Evolutionary conservation across 2,113 vertebrate species (phyloP).

Genomic region (Azemiops feae): DNA sequence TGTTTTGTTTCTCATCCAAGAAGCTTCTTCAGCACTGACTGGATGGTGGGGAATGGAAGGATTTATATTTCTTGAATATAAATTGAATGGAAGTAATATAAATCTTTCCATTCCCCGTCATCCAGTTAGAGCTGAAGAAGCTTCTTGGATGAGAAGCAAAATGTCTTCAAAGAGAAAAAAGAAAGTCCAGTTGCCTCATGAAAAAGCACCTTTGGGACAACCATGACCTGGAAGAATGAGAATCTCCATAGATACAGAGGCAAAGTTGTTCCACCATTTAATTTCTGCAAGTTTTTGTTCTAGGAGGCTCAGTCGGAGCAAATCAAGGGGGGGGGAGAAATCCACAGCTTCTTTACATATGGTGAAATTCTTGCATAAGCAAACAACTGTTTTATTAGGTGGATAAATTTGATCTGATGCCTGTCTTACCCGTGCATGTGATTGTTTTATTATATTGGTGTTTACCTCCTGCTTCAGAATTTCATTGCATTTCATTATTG

Average conservation of each 20-base stretch:
- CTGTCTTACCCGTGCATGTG: neutral
- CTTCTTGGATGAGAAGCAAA: too few relatives aligned
- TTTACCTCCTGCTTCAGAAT: neutral
- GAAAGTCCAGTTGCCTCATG: too few relatives aligned
- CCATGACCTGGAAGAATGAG: too few relatives aligned
- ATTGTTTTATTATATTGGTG: neutral
- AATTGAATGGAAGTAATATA: too few relatives aligned
- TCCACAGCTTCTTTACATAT: neutral
- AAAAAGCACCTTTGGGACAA: too few relatives aligned
- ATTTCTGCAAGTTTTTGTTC: neutral
- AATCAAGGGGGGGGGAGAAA: rapidly evolving
- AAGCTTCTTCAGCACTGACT: too few relatives aligned
- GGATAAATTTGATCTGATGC: neutral
- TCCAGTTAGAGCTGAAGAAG: too few relatives aligned
- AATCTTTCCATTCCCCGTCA: too few relatives aligned
- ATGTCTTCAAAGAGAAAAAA: too few relatives aligned
- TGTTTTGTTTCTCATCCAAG: too few relatives aligned
- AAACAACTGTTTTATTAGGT: neutral
- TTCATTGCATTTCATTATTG: neutral
- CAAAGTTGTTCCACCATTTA: neutral
- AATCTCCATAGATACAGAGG: neutral
- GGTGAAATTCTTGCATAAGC: neutral
- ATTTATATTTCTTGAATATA: too few relatives aligned
- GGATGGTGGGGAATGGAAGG: too few relatives aligned
- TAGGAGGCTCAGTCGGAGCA: neutral